phyloP scores from a whole-genome alignment of 2,113 vertebrate species.

The Ranitomeya imitator region DNA sequence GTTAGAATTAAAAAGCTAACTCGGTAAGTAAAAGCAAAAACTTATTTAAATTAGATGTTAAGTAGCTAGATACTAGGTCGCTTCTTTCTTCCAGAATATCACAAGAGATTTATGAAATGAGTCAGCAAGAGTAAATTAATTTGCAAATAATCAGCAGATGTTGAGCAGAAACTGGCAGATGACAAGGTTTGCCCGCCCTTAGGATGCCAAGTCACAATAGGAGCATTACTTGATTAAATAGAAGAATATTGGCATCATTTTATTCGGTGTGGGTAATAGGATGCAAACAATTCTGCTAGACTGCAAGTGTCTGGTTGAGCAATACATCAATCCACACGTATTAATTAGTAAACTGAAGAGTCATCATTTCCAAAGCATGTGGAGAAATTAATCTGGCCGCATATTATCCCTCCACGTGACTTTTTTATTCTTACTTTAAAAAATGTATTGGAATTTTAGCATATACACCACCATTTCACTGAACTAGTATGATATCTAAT shows the following conservation, averaged over 20 bases:
- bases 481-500: neutral
- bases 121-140: conserved; percentile 48
- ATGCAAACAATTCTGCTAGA: neutral
- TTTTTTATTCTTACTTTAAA: neutral
- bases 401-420: neutral
- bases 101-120: conserved; percentile 34
- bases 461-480: neutral
- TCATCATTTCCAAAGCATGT: neutral
- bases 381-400: neutral
- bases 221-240: conserved; percentile 35
- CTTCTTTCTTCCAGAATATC: conserved; percentile 12
- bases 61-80: conserved; percentile 13
- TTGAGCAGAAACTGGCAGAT: conserved; percentile 36
- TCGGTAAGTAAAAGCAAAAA: neutral
- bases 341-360: neutral
- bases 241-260: conserved; percentile 25
- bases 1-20: neutral
- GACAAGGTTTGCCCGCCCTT: conserved; percentile 15
- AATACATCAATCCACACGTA: neutral
- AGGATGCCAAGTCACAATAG: conserved; percentile 47
- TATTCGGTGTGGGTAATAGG: conserved; percentile 4
- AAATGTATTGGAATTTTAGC: neutral
- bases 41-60: conserved; percentile 16
- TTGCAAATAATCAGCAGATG: conserved; percentile 56
- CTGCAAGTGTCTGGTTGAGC: neutral